Evolutionary conservation across 2,113 vertebrate genomes (phyloP), one percentile per base, ranked within the genome.

Genomic region (Myotis yumanensis): DNA sequence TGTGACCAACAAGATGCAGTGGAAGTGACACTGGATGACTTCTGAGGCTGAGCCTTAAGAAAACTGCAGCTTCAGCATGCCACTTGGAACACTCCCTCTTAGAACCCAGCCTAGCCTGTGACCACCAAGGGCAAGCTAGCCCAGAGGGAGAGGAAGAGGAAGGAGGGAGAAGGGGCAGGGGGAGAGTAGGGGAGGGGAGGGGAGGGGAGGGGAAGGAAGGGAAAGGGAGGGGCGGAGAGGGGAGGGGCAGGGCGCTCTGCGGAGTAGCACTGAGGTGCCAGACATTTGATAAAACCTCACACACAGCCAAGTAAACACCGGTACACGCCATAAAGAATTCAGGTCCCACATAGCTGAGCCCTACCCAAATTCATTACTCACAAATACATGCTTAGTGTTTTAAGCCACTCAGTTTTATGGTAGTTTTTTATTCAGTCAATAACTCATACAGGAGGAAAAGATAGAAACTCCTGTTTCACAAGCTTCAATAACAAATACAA

Each of bases 301-400:
- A 43, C 68, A 48, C 8, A 84, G 32, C 35, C 40, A 46, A 25
- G 30, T 43, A 22, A 89, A 86, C n/a, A 35, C 75, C n/a, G 54
- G 40, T 22, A 86, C 52, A 82, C 32, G 8, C 87, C 46, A 35
- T 7, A n/a, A 0, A 86, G 48, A 90, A 57, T n/a, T 32, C 72
- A 89, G 85, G 48, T 76, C 86, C 7, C 11, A 30, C 18, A 16
- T 0, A 30, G 40, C 59, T 43, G 43, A 77, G 23, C 68, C 66
- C 23, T 68, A 15, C 15, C 20, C 73, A 79, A 46, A 66, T 66
- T 35, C 23, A 23, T 18, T n/a, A 71, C 7, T 64, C 52, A 35
- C 75, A 80, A 62, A 90, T 59, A 90, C 46, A 80, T 20, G 16
- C 12, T 85, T 30, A 48, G 64, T 89, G 30, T 52, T 88, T 91